A percentile compares a stretch with the other conserved stretches of the same genome.
phyloP scores from a whole-genome alignment of 2,113 vertebrate genomes.

The Odocoileus virginianus region DNA sequence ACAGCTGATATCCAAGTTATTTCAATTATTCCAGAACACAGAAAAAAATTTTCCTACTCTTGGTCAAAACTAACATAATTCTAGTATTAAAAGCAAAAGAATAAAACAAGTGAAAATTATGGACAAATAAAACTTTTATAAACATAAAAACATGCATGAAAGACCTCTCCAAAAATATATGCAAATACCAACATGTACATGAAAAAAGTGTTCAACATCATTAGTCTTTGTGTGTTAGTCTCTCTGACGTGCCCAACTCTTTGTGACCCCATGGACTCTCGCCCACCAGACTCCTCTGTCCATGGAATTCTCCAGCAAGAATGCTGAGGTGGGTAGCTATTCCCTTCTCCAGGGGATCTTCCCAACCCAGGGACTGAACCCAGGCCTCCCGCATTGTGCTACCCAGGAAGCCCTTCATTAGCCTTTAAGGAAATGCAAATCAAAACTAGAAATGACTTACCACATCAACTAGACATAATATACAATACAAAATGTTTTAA shows the following conservation, averaged over 20 bases:
- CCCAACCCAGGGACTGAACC: not conserved
- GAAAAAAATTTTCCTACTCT: not conserved
- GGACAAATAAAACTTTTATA: not conserved
- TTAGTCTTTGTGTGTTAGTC: not conserved
- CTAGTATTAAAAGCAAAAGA: not conserved
- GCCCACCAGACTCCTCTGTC: not conserved
- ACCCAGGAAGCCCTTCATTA: not conserved
- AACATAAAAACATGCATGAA: not conserved
- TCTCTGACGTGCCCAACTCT: not conserved
- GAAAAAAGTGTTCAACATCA: not conserved
- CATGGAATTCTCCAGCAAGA: not conserved
- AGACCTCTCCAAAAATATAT: not conserved
- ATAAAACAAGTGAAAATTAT: not conserved
- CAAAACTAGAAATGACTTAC: not conserved
- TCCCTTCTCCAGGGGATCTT: not conserved
- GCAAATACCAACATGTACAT: not conserved
- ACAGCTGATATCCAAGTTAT: not conserved
- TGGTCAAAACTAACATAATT: not conserved
- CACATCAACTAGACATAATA: not conserved
- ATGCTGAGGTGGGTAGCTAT: not conserved
- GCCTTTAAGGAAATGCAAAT: not conserved
- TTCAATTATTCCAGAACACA: not conserved
- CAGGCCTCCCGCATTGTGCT: not conserved
- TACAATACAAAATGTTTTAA: not conserved
- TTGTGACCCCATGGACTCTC: not conserved